These are phyloP conservation scores for Empis livida DNA, from an alignment of 2,888 invertebrate genomes.

Conservation along the genomic window DNA sequence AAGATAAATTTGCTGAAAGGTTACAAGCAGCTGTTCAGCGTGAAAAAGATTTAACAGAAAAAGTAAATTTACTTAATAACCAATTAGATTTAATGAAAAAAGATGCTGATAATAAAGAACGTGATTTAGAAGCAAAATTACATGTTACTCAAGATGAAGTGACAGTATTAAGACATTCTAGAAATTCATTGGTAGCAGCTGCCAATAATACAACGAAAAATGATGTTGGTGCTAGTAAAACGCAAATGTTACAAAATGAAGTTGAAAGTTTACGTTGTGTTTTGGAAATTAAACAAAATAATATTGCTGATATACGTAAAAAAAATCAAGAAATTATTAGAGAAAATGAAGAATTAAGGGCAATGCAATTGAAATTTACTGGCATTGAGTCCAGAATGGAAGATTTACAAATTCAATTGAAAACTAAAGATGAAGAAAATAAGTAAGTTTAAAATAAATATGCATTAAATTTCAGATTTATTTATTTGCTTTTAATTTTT, in stretches of 20 bases:
- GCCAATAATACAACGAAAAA: not conserved
- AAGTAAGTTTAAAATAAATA: slow-evolving; percentile 38
- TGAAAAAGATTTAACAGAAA: slow-evolving; percentile 28
- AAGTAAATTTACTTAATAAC: slow-evolving; percentile 23
- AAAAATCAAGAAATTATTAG: slow-evolving; percentile 54
- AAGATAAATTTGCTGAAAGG: slow-evolving; percentile 21
- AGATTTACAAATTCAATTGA: slow-evolving; percentile 65
- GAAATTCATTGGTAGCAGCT: slow-evolving; percentile 6
- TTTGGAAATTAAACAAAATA: slow-evolving; percentile 74
- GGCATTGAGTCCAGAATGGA: slow-evolving; percentile 71
- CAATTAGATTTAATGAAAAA: slow-evolving; percentile 26
- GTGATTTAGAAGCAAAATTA: slow-evolving; percentile 30
- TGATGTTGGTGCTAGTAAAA: slow-evolving; percentile 14
- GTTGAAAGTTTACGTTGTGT: slow-evolving; percentile 77
- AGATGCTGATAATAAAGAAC: slow-evolving; percentile 24
- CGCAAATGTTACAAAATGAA: slow-evolving; percentile 48
- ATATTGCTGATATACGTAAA: slow-evolving; percentile 64
- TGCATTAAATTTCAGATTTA: not conserved
- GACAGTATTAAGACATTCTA: slow-evolving; percentile 17
- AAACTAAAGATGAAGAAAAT: slow-evolving; percentile 57
- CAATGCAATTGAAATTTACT: slow-evolving; percentile 59
- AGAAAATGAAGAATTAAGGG: slow-evolving; percentile 61
- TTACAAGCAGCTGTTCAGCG: slow-evolving; percentile 21
- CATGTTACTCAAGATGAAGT: slow-evolving; percentile 31
- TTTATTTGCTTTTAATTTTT: slow-evolving; percentile 10